Percentiles rank a stretch among this genome's conserved stretches.
Evolutionary conservation across 2,113 vertebrate species (phyloP).

Genomic region (Grallaria varia): DNA sequence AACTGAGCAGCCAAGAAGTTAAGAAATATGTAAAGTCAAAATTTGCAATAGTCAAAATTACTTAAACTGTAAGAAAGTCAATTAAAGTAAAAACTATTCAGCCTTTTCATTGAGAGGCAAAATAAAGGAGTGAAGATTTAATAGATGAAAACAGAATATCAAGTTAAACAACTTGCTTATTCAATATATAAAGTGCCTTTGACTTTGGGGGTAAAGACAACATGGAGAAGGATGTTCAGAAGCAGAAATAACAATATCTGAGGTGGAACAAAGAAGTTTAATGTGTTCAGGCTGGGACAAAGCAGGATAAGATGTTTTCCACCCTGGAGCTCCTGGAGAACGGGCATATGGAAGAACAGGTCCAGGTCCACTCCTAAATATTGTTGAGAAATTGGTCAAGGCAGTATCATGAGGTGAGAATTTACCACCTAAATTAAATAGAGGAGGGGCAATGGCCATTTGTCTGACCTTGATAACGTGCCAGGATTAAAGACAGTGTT

Average conservation of each 20-base stretch:
- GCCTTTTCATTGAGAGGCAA: background rate
- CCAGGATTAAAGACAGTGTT: background rate
- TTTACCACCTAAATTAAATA: background rate
- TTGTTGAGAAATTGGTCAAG: background rate
- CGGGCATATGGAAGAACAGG: background rate
- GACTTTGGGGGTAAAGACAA: background rate
- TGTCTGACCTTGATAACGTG: rapidly evolving
- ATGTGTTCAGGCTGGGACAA: background rate
- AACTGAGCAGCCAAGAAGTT: background rate
- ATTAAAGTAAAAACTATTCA: background rate
- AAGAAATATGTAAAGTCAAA: background rate
- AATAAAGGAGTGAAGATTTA: background rate
- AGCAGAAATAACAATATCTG: background rate
- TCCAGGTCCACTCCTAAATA: background rate
- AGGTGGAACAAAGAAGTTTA: background rate
- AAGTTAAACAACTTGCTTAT: background rate
- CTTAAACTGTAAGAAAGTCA: background rate
- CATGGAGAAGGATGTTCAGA: background rate
- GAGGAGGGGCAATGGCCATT: background rate
- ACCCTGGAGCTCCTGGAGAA: background rate
- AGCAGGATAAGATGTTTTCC: background rate
- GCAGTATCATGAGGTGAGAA: background rate
- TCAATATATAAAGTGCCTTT: background rate
- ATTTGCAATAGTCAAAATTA: background rate
- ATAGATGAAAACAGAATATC: background rate